Evolutionary conservation across 2,113 vertebrate species (phyloP).

Genomic region (Procapra przewalskii): DNA sequence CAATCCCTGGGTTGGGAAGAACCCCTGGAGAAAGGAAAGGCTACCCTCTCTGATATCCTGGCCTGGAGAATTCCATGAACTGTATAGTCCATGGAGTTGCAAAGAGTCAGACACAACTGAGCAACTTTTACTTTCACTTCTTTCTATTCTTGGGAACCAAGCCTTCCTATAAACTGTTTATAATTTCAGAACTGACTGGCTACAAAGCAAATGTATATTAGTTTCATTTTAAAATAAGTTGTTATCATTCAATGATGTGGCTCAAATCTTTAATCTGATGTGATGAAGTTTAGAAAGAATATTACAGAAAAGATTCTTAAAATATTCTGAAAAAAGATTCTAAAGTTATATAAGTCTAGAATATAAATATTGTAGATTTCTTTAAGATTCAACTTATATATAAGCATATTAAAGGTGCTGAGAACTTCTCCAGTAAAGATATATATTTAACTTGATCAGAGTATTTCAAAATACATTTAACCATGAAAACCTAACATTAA

Average conservation of each 20-base stretch:
- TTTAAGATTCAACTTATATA: not conserved
- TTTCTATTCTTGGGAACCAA: not conserved
- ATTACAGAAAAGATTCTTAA: not conserved
- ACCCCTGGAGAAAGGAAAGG: not conserved
- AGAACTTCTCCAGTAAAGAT: not conserved
- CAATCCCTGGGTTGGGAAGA: not conserved
- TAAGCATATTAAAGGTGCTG: not conserved
- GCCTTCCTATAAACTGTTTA: not conserved
- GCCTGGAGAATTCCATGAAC: not conserved
- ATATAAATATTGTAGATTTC: not conserved
- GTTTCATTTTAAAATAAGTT: not conserved
- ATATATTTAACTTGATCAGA: not conserved
- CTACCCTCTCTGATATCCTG: not conserved
- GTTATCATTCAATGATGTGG: not conserved
- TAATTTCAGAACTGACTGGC: not conserved
- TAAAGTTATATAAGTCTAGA: not conserved
- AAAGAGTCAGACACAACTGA: not conserved
- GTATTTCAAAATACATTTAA: not conserved
- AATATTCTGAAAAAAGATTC: not conserved
- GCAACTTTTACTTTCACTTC: not conserved
- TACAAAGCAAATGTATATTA: not conserved
- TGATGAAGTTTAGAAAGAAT: not conserved
- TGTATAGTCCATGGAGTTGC: not conserved
- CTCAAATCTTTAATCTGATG: not conserved
- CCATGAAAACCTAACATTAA: not conserved